Conservation (phyloP, 1,140 invertebrate species). For the Rhyzopertha dominica region DNA sequence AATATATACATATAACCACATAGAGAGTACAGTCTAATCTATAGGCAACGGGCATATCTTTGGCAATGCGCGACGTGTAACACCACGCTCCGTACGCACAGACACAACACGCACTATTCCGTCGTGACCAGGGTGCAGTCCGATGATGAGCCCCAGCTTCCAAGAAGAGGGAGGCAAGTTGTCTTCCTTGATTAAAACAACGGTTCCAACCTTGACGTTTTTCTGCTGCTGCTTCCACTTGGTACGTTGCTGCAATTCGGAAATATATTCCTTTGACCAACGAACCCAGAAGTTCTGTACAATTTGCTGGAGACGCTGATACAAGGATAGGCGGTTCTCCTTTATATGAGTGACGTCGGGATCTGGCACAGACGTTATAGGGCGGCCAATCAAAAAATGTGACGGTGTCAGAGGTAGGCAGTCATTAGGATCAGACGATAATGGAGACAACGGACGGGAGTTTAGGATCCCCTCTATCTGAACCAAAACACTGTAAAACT, state of each 20-base stretch:
- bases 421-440: conserved; percentile 34
- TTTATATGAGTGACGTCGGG: background rate
- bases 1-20: too few relatives aligned
- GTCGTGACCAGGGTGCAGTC: too few relatives aligned
- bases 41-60: too few relatives aligned
- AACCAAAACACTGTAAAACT: background rate
- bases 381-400: conserved; percentile 12
- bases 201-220: background rate
- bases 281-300: conserved; percentile 28
- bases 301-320: background rate
- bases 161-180: too few relatives aligned
- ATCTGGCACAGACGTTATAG: background rate
- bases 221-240: conserved; percentile 20
- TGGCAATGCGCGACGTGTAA: too few relatives aligned
- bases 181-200: conserved; percentile 8
- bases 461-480: conserved; percentile 6
- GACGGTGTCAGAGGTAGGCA: conserved; percentile 28
- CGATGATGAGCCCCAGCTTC: too few relatives aligned
- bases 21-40: too few relatives aligned
- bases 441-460: conserved; percentile 10
- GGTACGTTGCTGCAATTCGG: conserved; percentile 8
- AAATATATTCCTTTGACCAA: conserved; percentile 25
- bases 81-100: too few relatives aligned
- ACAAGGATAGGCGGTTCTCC: background rate
- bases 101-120: too few relatives aligned